Evolutionary conservation across 2,888 invertebrate species (phyloP).

Genomic region (Conops quadrifasciatus): DNA sequence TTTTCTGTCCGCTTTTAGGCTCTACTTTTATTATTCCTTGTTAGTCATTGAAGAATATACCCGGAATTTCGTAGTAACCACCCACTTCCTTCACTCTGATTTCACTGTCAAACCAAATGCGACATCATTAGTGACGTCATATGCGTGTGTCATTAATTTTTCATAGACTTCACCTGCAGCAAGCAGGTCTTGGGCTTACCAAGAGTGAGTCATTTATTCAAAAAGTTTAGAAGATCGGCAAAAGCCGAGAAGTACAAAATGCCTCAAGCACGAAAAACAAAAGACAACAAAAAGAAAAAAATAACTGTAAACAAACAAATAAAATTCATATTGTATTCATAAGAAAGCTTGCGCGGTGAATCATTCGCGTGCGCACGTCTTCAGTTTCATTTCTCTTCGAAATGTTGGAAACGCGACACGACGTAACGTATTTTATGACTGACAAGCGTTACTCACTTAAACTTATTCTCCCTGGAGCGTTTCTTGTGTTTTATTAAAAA

Average conservation of each 20-base stretch:
- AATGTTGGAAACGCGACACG: no score
- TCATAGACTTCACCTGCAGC: neutral
- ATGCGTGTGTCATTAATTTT: neutral
- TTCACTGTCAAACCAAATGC: neutral
- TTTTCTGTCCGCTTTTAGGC: neutral
- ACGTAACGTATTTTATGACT: no score
- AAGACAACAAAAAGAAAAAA: constrained; percentile 6
- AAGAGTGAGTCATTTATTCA: neutral
- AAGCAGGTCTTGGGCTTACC: neutral
- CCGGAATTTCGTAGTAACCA: neutral
- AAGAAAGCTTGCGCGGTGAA: no score
- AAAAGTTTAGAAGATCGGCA: no score
- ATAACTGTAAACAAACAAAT: neutral
- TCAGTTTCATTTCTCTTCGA: no score
- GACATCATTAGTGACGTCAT: neutral
- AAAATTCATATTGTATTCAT: no score
- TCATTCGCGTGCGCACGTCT: no score
- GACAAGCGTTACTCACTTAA: no score
- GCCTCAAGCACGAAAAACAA: neutral
- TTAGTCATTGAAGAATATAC: neutral
- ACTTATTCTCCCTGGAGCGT: no score
- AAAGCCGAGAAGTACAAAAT: neutral
- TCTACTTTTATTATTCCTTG: neutral
- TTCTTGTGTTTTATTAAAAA: no score
- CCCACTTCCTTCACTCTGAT: neutral